These are phyloP conservation scores for Thymallus thymallus DNA, from an alignment of 2,113 vertebrate genomes.

Conservation along the genomic window DNA sequence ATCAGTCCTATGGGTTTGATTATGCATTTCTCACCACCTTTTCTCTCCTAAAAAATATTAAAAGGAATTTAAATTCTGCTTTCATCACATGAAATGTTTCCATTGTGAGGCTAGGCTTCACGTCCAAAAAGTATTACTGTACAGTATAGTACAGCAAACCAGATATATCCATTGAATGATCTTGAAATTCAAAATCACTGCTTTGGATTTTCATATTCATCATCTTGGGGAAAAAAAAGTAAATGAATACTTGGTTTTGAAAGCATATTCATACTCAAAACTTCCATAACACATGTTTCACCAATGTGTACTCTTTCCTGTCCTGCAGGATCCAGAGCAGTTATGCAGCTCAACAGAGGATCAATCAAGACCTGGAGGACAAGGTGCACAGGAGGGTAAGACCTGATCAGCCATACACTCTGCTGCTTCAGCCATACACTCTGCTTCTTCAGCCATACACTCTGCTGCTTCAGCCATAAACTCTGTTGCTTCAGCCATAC, in stretches of 20 bases:
- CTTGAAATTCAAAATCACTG: conserved; percentile 33
- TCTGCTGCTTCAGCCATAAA: too few species aligned
- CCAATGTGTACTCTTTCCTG: conserved; percentile 3
- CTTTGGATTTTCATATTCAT: conserved; percentile 35
- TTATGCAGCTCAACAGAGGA: conserved; percentile 91
- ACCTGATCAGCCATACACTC: neutral
- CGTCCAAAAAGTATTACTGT: neutral
- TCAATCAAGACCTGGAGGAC: conserved; percentile 96
- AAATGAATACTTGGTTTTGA: neutral
- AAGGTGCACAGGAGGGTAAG: conserved; percentile 92
- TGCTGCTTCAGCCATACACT: too few species aligned
- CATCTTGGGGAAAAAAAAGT: neutral
- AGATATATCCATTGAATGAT: conserved; percentile 7
- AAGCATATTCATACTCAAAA: conserved; percentile 6
- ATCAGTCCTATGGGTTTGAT: neutral
- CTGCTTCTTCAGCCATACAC: too few species aligned
- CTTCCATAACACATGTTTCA: neutral
- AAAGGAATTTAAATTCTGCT: neutral
- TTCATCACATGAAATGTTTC: too few species aligned
- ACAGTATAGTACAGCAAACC: too few species aligned
- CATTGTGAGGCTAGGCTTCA: neutral
- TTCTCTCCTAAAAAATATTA: too few species aligned
- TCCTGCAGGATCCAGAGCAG: conserved; percentile 90
- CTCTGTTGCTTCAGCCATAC: too few species aligned
- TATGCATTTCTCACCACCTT: conserved; percentile 11